These are phyloP conservation scores for Glyptemys insculpta DNA, from an alignment of 2,797 vertebrate species.

Conservation along the genomic window DNA sequence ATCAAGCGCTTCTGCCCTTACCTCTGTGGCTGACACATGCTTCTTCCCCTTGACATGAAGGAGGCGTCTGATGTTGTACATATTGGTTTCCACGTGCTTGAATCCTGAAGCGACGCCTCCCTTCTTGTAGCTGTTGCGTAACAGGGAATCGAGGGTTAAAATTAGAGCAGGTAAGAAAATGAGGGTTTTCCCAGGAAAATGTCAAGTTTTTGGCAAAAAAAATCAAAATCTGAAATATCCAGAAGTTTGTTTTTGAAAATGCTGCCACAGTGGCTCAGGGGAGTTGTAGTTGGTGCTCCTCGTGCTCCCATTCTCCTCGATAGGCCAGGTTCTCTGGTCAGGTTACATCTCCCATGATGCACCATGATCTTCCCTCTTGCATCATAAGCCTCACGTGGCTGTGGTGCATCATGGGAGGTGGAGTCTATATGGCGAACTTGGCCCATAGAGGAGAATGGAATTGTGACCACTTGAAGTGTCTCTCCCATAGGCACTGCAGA, in stretches of 20 bases:
- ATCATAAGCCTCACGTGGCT: background rate
- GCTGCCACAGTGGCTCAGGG: background rate
- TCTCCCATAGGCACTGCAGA: background rate
- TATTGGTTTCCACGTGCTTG: conserved; percentile 90
- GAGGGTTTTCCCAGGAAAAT: background rate
- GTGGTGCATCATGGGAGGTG: background rate
- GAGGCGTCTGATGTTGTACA: conserved; percentile 89
- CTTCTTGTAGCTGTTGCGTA: conserved; percentile 89
- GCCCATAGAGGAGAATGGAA: background rate
- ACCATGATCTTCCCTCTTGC: rapidly evolving
- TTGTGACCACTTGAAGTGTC: background rate
- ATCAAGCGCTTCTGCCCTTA: conserved; percentile 43
- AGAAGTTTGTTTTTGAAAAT: background rate
- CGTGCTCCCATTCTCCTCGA: background rate
- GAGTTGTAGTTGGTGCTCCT: background rate
- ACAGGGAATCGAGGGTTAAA: background rate
- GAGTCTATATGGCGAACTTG: background rate
- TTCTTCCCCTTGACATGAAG: conserved; percentile 92
- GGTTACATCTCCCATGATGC: background rate
- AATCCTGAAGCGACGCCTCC: conserved; percentile 92
- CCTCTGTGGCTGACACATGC: conserved; percentile 89
- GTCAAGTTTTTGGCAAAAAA: background rate
- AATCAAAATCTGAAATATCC: background rate
- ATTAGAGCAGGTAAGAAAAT: background rate
- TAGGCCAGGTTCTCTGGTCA: background rate